These are phyloP conservation scores for Sinocyclocheilus anshuiensis DNA, from an alignment of 2,113 vertebrate genomes.

Conservation along the genomic window DNA sequence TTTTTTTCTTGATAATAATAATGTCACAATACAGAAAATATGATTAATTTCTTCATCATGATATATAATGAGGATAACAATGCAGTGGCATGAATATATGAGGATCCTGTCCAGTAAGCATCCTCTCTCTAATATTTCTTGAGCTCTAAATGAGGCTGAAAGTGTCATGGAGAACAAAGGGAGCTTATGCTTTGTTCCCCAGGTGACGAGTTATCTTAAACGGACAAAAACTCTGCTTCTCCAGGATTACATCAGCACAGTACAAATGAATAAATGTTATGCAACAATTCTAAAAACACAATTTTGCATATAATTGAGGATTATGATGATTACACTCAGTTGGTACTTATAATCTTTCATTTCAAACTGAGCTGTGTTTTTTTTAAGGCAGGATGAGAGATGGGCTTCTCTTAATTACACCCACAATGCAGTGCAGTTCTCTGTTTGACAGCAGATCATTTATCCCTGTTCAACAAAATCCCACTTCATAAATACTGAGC, in stretches of 20 bases:
- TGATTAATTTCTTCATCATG: not conserved
- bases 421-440: not conserved
- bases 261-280: not conserved
- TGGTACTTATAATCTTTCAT: slow-evolving; percentile 14
- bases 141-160: not conserved
- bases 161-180: not conserved
- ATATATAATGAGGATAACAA: not conserved
- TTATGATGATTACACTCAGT: slow-evolving; percentile 14
- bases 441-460: not conserved
- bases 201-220: not conserved
- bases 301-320: slow-evolving; percentile 12
- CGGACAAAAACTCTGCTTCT: not conserved
- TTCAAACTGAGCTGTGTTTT: not conserved
- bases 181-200: not conserved
- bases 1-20: too few species aligned
- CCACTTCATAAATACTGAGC: slow-evolving; percentile 10
- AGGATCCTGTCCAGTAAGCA: not conserved
- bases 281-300: not conserved
- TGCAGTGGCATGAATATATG: not conserved
- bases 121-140: not conserved
- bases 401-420: slow-evolving; percentile 30
- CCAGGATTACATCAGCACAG: not conserved
- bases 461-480: slow-evolving; percentile 9
- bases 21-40: too few species aligned
- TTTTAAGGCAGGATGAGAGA: not conserved